A percentile compares a stretch with the other conserved stretches of the same genome.
Evolutionary conservation across 2,113 vertebrate genomes (phyloP).

Genomic region (Anguilla japonica): DNA sequence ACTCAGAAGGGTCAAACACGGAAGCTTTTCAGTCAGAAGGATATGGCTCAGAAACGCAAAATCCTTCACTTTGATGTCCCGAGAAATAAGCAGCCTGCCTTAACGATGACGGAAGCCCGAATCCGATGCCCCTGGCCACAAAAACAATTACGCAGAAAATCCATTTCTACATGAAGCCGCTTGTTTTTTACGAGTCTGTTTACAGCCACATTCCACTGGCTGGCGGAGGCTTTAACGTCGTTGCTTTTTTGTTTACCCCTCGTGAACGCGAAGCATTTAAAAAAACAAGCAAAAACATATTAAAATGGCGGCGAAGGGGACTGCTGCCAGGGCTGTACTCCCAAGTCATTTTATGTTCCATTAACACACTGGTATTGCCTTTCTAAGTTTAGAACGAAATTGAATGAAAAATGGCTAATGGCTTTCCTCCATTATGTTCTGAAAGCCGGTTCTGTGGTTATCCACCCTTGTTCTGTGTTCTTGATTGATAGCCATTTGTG

Average conservation of each 20-base stretch:
- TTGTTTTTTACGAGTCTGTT: slow-evolving; percentile 31
- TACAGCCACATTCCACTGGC: slow-evolving; percentile 14
- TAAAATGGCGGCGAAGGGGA: neutral
- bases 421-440: neutral
- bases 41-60: neutral
- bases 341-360: slow-evolving; percentile 7
- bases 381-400: slow-evolving; percentile 1
- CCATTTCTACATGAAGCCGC: slow-evolving; percentile 21
- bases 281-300: neutral
- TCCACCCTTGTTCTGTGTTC: slow-evolving; percentile 4
- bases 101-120: neutral
- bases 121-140: slow-evolving; percentile 23
- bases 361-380: neutral
- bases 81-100: slow-evolving; percentile 19
- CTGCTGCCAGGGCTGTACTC: neutral
- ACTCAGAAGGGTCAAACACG: neutral
- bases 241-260: slow-evolving; percentile 15
- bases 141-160: slow-evolving; percentile 38
- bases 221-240: neutral
- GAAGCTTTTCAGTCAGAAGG: neutral
- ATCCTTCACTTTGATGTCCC: slow-evolving; percentile 23
- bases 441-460: neutral
- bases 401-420: neutral
- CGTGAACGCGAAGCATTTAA: neutral
- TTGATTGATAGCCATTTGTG: neutral